Evolutionary conservation across 2,113 vertebrate species (phyloP).

Genomic region (Alces alces): DNA sequence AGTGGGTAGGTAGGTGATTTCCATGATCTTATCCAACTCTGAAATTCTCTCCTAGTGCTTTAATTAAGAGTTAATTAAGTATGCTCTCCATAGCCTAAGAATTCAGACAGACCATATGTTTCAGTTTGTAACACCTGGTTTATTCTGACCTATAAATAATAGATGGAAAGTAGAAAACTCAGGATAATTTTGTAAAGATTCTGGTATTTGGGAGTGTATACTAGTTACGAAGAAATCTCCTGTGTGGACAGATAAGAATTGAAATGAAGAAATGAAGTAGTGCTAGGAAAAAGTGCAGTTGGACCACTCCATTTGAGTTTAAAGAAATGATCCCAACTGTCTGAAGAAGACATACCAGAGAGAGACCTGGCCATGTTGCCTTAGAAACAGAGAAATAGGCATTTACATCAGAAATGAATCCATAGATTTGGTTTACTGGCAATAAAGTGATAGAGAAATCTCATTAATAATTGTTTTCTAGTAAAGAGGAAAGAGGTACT

Average conservation of each 20-base stretch:
- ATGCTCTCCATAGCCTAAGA: not conserved
- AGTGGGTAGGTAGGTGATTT: not conserved
- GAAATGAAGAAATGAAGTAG: not conserved
- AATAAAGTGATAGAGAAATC: constrained; percentile 1
- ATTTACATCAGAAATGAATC: not conserved
- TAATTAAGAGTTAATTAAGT: not conserved
- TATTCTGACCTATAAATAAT: not conserved
- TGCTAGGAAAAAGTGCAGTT: not conserved
- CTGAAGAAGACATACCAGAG: not conserved
- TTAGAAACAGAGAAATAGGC: not conserved
- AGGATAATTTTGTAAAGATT: constrained; percentile 1
- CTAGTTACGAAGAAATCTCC: not conserved
- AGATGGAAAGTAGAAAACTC: not conserved
- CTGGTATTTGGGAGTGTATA: not conserved
- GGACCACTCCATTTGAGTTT: not conserved
- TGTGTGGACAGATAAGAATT: not conserved
- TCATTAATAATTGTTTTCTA: not conserved
- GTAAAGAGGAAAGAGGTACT: not conserved
- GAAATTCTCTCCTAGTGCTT: not conserved
- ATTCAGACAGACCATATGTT: not conserved
- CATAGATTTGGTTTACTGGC: not conserved
- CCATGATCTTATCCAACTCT: not conserved
- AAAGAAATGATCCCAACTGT: not conserved
- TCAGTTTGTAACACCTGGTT: not conserved
- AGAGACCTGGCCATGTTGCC: not conserved